phyloP scores from a whole-genome alignment of 2,113 vertebrate species.

The Tychaedon coryphoeus region DNA sequence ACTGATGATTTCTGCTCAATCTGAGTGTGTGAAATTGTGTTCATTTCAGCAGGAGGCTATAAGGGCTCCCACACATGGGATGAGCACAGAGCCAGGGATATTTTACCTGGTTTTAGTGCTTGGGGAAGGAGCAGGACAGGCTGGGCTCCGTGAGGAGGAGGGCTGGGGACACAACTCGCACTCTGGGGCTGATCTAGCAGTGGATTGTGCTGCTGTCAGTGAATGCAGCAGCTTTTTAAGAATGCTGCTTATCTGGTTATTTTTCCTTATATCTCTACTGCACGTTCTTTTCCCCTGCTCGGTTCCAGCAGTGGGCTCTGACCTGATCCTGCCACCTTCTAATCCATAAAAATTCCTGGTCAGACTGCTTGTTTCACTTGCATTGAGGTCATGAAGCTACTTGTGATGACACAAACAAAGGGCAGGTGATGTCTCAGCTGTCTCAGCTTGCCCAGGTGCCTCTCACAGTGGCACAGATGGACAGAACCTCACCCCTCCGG shows the following conservation, averaged over 20 bases:
- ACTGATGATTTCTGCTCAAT: background rate
- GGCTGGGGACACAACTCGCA: rapidly evolving
- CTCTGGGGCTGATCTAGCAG: background rate
- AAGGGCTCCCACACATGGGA: rapidly evolving
- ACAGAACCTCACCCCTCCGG: background rate
- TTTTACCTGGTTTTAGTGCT: background rate
- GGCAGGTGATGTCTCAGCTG: background rate
- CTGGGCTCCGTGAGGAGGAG: background rate
- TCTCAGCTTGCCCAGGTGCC: background rate
- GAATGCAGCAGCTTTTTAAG: no score
- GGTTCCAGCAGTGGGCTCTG: background rate
- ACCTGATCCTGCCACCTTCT: background rate
- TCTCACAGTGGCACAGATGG: background rate
- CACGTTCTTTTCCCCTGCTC: background rate
- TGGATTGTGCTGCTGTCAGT: background rate
- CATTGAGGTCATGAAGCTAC: background rate
- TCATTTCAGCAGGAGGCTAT: background rate
- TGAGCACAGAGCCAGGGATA: background rate
- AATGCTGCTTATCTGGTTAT: background rate
- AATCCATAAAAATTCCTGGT: background rate
- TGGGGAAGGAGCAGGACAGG: background rate
- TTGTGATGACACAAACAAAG: background rate
- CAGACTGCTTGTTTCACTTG: background rate
- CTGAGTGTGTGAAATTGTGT: background rate
- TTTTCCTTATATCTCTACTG: background rate